Evolutionary conservation across 2,113 vertebrate genomes (phyloP), one percentile per base, ranked within the genome.

Genomic region (Gobiocypris rarus): DNA sequence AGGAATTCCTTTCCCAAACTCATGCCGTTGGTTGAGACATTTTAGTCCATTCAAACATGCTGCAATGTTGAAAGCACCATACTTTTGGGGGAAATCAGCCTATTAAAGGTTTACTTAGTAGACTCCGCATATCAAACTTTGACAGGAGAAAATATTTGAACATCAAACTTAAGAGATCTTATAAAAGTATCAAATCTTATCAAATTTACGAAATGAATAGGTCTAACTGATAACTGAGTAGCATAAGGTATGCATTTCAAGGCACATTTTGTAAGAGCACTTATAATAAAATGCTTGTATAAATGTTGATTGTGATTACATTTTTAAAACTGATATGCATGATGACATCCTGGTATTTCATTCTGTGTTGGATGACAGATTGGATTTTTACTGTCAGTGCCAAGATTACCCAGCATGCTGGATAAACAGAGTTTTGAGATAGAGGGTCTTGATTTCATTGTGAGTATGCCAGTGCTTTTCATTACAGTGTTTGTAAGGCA

Each of bases 391-490:
- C 96, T 99, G 13, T 95, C 95, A 84, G 90, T 99, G 86, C 96
- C 97, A 87, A 96, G 96, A 41, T 92, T 97, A 45, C 94, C 96
- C 82, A 94, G 85, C 75, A 99, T 99, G 98, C 87, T 95, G 74
- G 94, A 96, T 59, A 96, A 95, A 86, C 95, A 91, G 58, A 96
- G 97, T 90, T 99, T 98, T 19, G 95, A 97, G 90, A 96, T 99
- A 0, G 91, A 95, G 65, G 97, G 96, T 5, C 94, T 99, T 87
- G 96, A 99, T 87, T 99, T 99, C 85, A 96, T 99, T 95, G 96
- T 96, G 85, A 80, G 87, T 87, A 50, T 77, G 65, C n/a, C 65
- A 65, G 26, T 22, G 26, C 26, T 50, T 48, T 48, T 65, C 15
- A 78, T 26, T 4, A 26, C 1, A 34, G 9, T n/a, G 22, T 19